These are phyloP conservation scores for Cremastinae sp. DNA, from an alignment of 2,888 invertebrate species.

Conservation along the genomic window DNA sequence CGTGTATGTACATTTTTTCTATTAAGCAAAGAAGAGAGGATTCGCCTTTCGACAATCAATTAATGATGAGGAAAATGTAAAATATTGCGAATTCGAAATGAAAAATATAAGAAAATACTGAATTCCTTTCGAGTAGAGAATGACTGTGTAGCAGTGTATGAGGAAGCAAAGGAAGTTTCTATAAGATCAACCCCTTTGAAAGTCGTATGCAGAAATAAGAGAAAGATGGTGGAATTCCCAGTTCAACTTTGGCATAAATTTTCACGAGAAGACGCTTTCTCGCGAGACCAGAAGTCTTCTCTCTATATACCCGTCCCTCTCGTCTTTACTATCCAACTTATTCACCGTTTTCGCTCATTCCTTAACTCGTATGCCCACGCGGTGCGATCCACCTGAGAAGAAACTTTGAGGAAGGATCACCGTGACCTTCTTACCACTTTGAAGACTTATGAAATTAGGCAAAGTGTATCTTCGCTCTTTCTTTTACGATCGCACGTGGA, in stretches of 20 bases:
- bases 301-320: constrained; percentile 41
- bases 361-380: constrained; percentile 18
- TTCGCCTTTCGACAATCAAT: constrained; percentile 62
- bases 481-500: background rate
- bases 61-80: constrained; percentile 59
- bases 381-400: constrained; percentile 35
- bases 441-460: constrained; percentile 53
- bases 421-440: constrained; percentile 28
- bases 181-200: constrained; percentile 11
- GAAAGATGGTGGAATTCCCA: constrained; percentile 66
- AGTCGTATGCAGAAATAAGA: constrained; percentile 21
- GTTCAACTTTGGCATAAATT: constrained; percentile 68
- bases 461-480: constrained; percentile 38
- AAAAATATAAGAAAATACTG: no score
- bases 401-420: constrained; percentile 45
- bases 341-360: constrained; percentile 18
- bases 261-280: constrained; percentile 62
- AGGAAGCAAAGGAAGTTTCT: constrained; percentile 1
- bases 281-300: constrained; percentile 28
- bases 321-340: constrained; percentile 19
- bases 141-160: background rate
- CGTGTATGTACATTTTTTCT: background rate
- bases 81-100: constrained; percentile 54
- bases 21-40: constrained; percentile 1
- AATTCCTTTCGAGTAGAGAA: no score